phyloP scores from a whole-genome alignment of 37 sponge, comb jelly and placozoan species.

The Haliclona indistincta region DNA sequence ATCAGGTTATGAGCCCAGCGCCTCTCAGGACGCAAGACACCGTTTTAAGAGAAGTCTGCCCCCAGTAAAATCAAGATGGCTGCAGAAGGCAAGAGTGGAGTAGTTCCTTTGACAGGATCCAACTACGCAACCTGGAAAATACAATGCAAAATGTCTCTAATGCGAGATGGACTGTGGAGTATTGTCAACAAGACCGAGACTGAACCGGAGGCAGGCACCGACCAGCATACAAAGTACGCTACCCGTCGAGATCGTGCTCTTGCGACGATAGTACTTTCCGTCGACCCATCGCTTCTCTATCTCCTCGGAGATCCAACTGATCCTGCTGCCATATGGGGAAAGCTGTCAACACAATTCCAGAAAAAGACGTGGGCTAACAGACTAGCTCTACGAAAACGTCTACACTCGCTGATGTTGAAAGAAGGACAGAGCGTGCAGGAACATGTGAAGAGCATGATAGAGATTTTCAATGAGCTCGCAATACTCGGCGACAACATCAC shows the following conservation, averaged over 20 bases:
- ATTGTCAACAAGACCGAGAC: slow-evolving; percentile 27
- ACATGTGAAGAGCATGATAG: slow-evolving; percentile 48
- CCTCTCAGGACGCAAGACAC: no score
- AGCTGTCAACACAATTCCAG: slow-evolving; percentile 30
- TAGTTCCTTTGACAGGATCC: slow-evolving; percentile 41
- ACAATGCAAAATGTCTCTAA: slow-evolving; percentile 51
- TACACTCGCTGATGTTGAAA: slow-evolving; percentile 36
- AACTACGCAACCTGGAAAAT: slow-evolving; percentile 65
- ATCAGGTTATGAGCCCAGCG: slow-evolving; percentile 34
- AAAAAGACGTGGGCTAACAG: slow-evolving; percentile 58
- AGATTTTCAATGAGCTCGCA: slow-evolving; percentile 38
- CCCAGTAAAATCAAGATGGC: not conserved
- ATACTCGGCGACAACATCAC: slow-evolving; percentile 23
- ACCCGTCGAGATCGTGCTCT: slow-evolving; percentile 37
- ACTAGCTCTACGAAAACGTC: slow-evolving; percentile 26
- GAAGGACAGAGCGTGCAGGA: slow-evolving; percentile 40
- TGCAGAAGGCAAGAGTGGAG: no score
- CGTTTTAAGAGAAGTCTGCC: no score
- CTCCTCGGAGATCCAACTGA: slow-evolving; percentile 44
- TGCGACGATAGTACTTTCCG: slow-evolving; percentile 41
- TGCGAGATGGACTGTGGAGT: slow-evolving; percentile 51
- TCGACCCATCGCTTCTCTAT: slow-evolving; percentile 41
- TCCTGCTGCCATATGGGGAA: slow-evolving; percentile 33
- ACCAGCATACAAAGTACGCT: slow-evolving; percentile 21
- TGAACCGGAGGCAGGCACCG: not conserved